These are phyloP conservation scores for Nothobranchius kuhntae DNA, from an alignment of 2,113 vertebrate species.

Conservation along the genomic window DNA sequence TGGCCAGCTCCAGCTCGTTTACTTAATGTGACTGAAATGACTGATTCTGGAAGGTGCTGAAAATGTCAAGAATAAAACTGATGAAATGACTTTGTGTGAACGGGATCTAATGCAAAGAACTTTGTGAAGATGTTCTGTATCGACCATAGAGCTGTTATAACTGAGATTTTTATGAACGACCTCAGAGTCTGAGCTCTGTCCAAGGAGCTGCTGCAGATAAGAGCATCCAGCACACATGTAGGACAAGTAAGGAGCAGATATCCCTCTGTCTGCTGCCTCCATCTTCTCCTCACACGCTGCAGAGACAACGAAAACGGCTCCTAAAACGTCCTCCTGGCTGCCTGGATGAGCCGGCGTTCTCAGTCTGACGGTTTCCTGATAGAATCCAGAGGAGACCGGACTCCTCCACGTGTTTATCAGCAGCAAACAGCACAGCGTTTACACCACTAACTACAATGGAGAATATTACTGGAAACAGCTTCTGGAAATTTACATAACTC, in stretches of 20 bases:
- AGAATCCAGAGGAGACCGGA: constrained; percentile 62
- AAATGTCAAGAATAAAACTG: too few relatives aligned
- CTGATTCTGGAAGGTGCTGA: too few relatives aligned
- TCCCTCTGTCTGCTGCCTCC: constrained; percentile 39
- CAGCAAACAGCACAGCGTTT: constrained; percentile 65
- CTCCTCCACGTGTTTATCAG: constrained; percentile 71
- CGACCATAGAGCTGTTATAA: too few relatives aligned
- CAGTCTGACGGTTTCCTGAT: constrained; percentile 55
- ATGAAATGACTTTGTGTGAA: too few relatives aligned
- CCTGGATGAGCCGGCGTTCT: constrained; percentile 34
- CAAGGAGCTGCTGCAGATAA: constrained; percentile 46
- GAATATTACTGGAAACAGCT: constrained; percentile 49
- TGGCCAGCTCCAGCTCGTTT: too few relatives aligned
- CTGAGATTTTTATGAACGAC: neutral
- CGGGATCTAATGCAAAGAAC: too few relatives aligned
- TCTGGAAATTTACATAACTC: constrained; percentile 49
- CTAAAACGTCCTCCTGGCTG: constrained; percentile 6
- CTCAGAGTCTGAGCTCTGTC: neutral
- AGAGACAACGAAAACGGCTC: constrained; percentile 19
- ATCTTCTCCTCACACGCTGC: constrained; percentile 17
- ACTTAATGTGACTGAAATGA: too few relatives aligned
- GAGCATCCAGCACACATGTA: constrained; percentile 4
- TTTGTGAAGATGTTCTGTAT: too few relatives aligned
- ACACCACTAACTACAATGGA: constrained; percentile 58
- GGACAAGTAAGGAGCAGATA: constrained; percentile 39